Conservation (phyloP, 2,113 vertebrate species). For the Microcebus lehilahytsara region DNA sequence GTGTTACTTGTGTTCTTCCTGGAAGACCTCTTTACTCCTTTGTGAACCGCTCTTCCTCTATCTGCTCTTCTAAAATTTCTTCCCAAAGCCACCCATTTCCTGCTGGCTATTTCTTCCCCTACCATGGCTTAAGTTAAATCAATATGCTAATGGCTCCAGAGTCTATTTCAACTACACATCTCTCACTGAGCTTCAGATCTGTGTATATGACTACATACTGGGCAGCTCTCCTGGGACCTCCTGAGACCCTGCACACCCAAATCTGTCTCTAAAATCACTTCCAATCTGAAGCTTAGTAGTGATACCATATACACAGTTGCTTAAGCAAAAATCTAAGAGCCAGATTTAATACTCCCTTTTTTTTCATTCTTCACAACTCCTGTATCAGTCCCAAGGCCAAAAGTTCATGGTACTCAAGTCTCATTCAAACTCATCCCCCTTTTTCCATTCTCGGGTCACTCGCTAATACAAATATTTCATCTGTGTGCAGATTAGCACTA, state of each 20-base stretch:
- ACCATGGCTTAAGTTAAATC: neutral
- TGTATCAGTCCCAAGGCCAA: neutral
- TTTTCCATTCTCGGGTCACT: neutral
- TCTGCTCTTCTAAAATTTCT: neutral
- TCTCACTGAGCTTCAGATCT: neutral
- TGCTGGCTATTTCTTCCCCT: neutral
- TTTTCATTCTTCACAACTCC: neutral
- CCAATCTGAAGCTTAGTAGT: neutral
- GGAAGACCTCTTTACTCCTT: neutral
- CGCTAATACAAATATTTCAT: neutral
- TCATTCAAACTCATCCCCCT: neutral
- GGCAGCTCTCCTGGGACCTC: neutral
- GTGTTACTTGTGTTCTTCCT: neutral
- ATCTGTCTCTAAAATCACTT: neutral
- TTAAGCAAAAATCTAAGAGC: neutral
- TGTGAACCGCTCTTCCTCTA: neutral
- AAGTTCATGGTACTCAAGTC: neutral
- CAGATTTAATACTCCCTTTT: neutral
- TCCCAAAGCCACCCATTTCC: neutral
- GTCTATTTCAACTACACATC: neutral
- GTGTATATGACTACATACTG: neutral
- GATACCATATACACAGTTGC: neutral
- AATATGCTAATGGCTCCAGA: no score
- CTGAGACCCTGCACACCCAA: fast-evolving
- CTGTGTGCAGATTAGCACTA: fast-evolving